Evolutionary conservation across 92 coral and sea anemone genomes (phyloP), one percentile per base, ranked within the genome.

Genomic region (Zoanthus sociatus): DNA sequence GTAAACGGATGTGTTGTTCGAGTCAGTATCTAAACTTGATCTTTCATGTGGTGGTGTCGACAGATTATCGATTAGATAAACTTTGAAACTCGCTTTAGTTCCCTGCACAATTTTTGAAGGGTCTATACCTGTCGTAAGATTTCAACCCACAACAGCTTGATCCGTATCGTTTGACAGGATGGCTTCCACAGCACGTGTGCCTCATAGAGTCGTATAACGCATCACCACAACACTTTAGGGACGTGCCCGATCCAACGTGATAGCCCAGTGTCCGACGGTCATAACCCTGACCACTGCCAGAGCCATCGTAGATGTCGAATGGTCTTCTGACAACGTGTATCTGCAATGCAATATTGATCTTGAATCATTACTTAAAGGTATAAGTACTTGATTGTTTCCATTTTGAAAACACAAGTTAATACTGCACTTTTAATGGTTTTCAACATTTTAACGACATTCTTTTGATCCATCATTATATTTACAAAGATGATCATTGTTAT

Each of bases 151-250:
- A 81, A 61, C 86, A 81, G 16, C 48, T 10, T 44, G 51, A 47
- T 15, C 54, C 89, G 16, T 11, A 17, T 15, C n/a, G 5, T 3
- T 21, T 0, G 66, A 84, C 74, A 53, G 48, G 30, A 47, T 30
- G 74, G 26, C 68, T 78, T 12, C 91, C 73, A 88, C 91, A 88
- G 42, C 91, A 88, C 42, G 26, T 74, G 4, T 83, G 61, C 75
- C 54, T 47, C 10, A 9, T 64, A 9, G 69, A 44, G 76, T 88
- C 71, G 69, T 88, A 88, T 7, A 10, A 17, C 6, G 11, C 10
- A 10, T 56, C n/a, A 37, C 88, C 81, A 50, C 91, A 88, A 53
- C 91, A 88, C 79, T 71, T 83, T 21, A 30, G 42, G 17, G 82
- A 51, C 47, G 8, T 42, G 46, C 21, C 0, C 15, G 64, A 14